These are phyloP conservation scores for Polymixis flavicincta DNA, from an alignment of 2,888 invertebrate species.

Conservation along the genomic window DNA sequence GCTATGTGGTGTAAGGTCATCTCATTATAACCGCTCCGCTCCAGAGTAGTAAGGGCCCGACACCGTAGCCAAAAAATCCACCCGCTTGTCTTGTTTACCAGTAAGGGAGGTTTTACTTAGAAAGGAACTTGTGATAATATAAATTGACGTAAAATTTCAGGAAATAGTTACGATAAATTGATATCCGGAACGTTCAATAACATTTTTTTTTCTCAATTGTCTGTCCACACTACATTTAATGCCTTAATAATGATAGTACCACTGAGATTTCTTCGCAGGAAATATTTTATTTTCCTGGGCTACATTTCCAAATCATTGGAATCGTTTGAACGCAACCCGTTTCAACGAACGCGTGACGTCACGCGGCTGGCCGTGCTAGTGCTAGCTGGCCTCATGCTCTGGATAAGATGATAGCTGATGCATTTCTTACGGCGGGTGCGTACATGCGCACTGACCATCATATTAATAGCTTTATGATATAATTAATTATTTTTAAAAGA, in stretches of 20 bases:
- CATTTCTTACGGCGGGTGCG: slow-evolving; percentile 35
- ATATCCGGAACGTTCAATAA: neutral
- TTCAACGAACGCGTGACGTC: neutral
- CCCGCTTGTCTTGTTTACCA: neutral
- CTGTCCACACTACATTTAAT: neutral
- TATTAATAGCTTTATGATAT: slow-evolving; percentile 27
- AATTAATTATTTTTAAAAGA: slow-evolving; percentile 24
- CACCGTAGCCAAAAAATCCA: too few species aligned
- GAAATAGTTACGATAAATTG: neutral
- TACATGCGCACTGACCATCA: neutral
- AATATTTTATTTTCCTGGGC: neutral
- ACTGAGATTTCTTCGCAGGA: neutral
- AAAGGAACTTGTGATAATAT: neutral
- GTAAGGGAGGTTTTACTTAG: neutral
- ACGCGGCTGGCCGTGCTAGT: neutral
- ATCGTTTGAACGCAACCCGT: neutral
- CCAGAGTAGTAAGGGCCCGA: too few species aligned
- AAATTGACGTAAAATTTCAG: neutral
- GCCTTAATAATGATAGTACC: too few species aligned
- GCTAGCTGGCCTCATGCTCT: neutral
- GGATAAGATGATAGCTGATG: slow-evolving; percentile 8
- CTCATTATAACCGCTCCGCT: too few species aligned
- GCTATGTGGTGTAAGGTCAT: too few species aligned
- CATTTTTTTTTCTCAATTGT: neutral
- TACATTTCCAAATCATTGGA: neutral